Conservation (phyloP, 2,113 vertebrate genomes). For the Trachemys scripta region DNA sequence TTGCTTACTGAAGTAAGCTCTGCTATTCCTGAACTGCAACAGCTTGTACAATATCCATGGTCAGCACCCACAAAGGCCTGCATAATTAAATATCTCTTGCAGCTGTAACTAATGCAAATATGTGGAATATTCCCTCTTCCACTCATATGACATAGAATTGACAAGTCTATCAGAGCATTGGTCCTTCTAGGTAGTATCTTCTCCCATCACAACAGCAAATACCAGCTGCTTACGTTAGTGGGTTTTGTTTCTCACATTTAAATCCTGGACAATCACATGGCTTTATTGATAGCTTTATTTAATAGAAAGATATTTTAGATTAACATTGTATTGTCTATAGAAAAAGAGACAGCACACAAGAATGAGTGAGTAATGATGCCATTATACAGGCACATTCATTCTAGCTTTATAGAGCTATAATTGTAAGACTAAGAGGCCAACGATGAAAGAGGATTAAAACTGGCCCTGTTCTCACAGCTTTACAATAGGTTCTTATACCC, state of each 20-base stretch:
- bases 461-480: slow-evolving; percentile 44
- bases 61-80: not conserved
- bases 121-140: not conserved
- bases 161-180: not conserved
- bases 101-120: not conserved
- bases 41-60: not conserved
- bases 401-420: slow-evolving; percentile 32
- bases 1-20: not conserved
- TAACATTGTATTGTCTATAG: not conserved
- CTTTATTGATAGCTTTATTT: not conserved
- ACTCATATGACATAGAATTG: not conserved
- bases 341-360: not conserved
- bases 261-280: not conserved
- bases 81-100: not conserved
- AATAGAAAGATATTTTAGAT: not conserved
- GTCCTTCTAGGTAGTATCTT: not conserved
- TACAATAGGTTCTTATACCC: slow-evolving; percentile 37
- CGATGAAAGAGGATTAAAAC: slow-evolving; percentile 5
- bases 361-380: not conserved
- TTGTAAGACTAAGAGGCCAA: not conserved
- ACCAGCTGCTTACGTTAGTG: not conserved
- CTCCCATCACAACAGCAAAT: not conserved
- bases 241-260: slow-evolving; percentile 44
- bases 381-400: slow-evolving; percentile 28
- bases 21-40: not conserved